A percentile compares a stretch with the other conserved stretches of the same genome.
phyloP scores from a whole-genome alignment of 2,888 invertebrate genomes.

The Cephus rjabovi region DNA sequence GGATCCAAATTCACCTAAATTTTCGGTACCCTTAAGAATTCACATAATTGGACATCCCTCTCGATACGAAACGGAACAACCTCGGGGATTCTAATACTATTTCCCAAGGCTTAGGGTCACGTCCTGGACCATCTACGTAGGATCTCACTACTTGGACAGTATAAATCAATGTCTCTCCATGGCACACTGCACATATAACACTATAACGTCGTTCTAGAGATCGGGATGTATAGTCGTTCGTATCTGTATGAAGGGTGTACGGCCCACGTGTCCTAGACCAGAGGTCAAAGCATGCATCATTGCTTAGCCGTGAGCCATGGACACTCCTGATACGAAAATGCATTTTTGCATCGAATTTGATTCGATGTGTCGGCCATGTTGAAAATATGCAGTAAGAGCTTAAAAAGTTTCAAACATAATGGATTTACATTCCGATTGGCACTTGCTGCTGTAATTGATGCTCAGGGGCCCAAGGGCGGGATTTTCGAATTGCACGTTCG shows the following conservation, averaged over 20 bases:
- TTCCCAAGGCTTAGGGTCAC: background rate
- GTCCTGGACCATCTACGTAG: background rate
- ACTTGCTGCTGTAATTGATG: background rate
- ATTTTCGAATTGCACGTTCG: constrained; percentile 22
- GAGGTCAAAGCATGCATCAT: constrained; percentile 50
- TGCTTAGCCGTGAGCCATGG: constrained; percentile 22
- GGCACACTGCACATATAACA: constrained; percentile 45
- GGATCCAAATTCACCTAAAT: background rate
- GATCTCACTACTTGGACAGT: constrained; percentile 36
- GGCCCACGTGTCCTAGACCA: constrained; percentile 30
- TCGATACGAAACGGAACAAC: background rate
- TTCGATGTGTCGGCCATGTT: background rate
- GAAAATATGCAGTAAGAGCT: background rate
- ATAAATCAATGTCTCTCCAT: constrained; percentile 55
- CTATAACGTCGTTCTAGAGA: constrained; percentile 43
- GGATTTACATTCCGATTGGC: background rate
- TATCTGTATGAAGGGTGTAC: constrained; percentile 37
- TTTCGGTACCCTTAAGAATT: background rate
- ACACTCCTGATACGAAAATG: background rate
- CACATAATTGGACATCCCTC: background rate
- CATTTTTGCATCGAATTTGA: background rate
- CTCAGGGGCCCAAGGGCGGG: background rate
- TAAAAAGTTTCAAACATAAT: background rate
- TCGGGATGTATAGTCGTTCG: constrained; percentile 30
- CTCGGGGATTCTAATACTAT: background rate